Conservation (phyloP, 2,113 vertebrate species). For the Macrotus californicus region DNA sequence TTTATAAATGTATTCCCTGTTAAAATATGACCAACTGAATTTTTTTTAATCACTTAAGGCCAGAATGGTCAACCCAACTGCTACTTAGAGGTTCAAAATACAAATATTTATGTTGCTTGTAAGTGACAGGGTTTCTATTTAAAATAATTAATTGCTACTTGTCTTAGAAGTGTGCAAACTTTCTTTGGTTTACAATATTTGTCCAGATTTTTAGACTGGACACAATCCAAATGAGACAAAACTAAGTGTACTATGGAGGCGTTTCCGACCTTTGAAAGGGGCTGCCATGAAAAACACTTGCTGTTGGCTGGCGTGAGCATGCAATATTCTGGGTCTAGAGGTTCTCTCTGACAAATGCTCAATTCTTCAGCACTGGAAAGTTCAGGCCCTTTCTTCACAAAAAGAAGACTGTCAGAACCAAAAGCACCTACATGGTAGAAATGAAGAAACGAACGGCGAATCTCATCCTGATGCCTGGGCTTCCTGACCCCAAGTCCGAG, state of each 20-base stretch:
- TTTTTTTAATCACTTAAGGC: slow-evolving; percentile 68
- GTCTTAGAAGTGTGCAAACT: slow-evolving; percentile 74
- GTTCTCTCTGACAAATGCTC: background rate
- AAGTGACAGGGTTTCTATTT: slow-evolving; percentile 76
- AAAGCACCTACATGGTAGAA: background rate
- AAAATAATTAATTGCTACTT: slow-evolving; percentile 78
- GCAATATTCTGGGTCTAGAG: background rate
- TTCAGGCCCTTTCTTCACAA: slow-evolving; percentile 24
- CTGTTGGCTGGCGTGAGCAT: background rate
- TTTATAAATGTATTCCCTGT: slow-evolving; percentile 65
- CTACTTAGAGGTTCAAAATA: slow-evolving; percentile 68
- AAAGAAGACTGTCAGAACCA: slow-evolving; percentile 1
- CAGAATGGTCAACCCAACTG: slow-evolving; percentile 65
- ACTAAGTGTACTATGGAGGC: slow-evolving; percentile 55
- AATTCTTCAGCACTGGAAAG: slow-evolving; percentile 26
- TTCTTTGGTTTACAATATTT: slow-evolving; percentile 76
- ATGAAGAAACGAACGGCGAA: background rate
- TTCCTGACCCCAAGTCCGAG: background rate
- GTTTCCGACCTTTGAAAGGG: slow-evolving; percentile 52
- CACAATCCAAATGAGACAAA: slow-evolving; percentile 67
- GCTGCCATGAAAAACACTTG: slow-evolving; percentile 51
- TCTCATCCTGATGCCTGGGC: background rate
- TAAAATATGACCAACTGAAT: slow-evolving; percentile 56
- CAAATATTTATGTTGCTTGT: slow-evolving; percentile 82
- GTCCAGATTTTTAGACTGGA: slow-evolving; percentile 74